Percentiles rank a stretch among this genome's conserved stretches.
Evolutionary conservation across 2,888 invertebrate species (phyloP).

Genomic region (Steinernema hermaphroditum): DNA sequence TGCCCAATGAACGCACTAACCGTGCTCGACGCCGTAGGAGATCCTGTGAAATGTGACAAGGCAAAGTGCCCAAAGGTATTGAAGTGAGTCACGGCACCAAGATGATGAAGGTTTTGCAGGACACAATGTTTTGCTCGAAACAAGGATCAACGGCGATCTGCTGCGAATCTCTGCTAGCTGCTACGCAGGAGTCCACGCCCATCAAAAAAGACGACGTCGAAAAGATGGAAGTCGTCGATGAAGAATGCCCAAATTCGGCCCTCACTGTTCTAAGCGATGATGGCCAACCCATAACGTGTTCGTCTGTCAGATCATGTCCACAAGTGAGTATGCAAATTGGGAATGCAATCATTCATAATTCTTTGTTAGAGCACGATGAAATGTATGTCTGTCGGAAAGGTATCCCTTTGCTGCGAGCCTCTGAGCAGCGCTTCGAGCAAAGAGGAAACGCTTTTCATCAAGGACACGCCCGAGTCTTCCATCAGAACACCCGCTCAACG

Average conservation of each 20-base stretch:
- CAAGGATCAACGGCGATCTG: constrained; percentile 38
- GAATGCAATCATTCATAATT: background rate
- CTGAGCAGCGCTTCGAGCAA: constrained; percentile 29
- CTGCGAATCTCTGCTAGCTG: constrained; percentile 41
- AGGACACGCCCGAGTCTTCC: background rate
- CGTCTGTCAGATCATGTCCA: constrained; percentile 48
- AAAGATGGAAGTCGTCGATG: constrained; percentile 22
- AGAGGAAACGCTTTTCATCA: constrained; percentile 25
- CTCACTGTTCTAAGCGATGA: constrained; percentile 53
- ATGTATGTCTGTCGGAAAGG: constrained; percentile 50
- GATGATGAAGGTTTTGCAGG: constrained; percentile 37
- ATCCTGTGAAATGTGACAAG: constrained; percentile 38
- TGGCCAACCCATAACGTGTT: constrained; percentile 53
- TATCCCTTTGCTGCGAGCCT: constrained; percentile 57
- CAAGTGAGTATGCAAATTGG: too few relatives aligned
- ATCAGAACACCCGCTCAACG: constrained; percentile 14
- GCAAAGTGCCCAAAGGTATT: constrained; percentile 35
- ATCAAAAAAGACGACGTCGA: background rate
- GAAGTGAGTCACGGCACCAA: background rate
- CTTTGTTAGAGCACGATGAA: constrained; percentile 50
- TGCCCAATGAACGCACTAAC: constrained; percentile 45
- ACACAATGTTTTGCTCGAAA: constrained; percentile 44
- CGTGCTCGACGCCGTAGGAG: constrained; percentile 42
- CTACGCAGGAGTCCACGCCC: constrained; percentile 9
- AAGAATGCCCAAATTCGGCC: constrained; percentile 48